These are phyloP conservation scores for Rugalucina vietnamica DNA, from an alignment of 2,888 invertebrate species.

Conservation along the genomic window DNA sequence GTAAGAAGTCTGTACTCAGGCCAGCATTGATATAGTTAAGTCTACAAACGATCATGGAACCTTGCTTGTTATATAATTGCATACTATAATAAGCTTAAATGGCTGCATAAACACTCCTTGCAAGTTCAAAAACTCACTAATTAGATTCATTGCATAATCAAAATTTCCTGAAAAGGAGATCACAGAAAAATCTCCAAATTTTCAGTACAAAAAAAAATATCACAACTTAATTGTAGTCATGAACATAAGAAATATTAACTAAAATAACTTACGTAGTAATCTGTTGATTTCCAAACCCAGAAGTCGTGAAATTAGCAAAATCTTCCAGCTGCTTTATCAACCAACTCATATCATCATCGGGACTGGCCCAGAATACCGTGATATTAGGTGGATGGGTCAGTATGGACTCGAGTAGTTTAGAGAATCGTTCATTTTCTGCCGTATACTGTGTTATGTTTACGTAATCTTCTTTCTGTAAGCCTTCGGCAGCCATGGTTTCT, in stretches of 20 bases:
- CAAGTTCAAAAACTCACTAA: no score
- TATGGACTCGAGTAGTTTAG: slow-evolving; percentile 50
- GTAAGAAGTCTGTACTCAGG: no score
- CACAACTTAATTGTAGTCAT: no score
- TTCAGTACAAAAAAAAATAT: no score
- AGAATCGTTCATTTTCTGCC: slow-evolving; percentile 36
- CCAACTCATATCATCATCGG: slow-evolving; percentile 53
- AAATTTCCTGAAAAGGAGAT: no score
- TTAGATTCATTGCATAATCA: no score
- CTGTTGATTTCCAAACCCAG: neutral
- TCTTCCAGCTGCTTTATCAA: slow-evolving; percentile 58
- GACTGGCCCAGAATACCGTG: slow-evolving; percentile 36
- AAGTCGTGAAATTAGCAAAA: slow-evolving; percentile 27
- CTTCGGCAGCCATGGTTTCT: neutral
- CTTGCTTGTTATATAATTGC: no score
- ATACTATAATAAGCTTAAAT: no score
- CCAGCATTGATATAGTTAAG: no score
- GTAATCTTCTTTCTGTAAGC: neutral
- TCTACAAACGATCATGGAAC: no score
- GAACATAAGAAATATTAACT: neutral
- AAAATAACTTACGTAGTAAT: neutral
- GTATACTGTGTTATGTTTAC: slow-evolving; percentile 30
- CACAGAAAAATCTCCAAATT: neutral
- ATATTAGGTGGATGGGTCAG: slow-evolving; percentile 60
- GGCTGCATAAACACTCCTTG: no score